A percentile compares a stretch with the other conserved stretches of the same genome.
Evolutionary conservation across 2,888 invertebrate species (phyloP).

Genomic region (Scaptomyza parva): DNA sequence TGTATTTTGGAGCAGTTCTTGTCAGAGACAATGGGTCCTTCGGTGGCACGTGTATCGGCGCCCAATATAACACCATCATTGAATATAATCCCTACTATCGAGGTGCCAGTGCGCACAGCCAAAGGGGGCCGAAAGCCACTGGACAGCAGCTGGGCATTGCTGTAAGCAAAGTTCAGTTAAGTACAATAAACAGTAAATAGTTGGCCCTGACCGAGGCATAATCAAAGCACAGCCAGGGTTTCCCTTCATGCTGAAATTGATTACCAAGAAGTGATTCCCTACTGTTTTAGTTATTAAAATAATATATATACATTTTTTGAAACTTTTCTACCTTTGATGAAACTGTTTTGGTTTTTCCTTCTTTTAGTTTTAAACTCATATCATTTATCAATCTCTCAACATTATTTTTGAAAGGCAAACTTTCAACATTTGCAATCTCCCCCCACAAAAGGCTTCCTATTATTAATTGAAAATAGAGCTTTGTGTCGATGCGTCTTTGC

Average conservation of each 20-base stretch:
- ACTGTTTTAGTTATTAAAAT: no score
- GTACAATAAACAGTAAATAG: no score
- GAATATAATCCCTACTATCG: conserved; percentile 95
- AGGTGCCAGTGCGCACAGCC: conserved; percentile 98
- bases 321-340: no score
- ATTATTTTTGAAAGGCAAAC: no score
- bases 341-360: no score
- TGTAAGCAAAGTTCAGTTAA: conserved; percentile 83
- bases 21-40: conserved; percentile 97
- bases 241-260: no score
- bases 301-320: no score
- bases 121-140: conserved; percentile 93
- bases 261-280: no score
- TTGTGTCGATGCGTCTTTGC: background rate
- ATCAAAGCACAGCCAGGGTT: no score
- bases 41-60: conserved; percentile 98
- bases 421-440: background rate
- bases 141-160: conserved; percentile 91
- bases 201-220: no score
- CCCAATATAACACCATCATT: conserved; percentile 99
- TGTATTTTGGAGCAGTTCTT: conserved; percentile 98
- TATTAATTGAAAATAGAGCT: background rate
- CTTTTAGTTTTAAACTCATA: no score
- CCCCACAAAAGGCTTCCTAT: background rate
- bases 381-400: no score